Conservation (phyloP, 53 echinoderm and acorn worm genomes). For the Astropecten irregularis region DNA sequence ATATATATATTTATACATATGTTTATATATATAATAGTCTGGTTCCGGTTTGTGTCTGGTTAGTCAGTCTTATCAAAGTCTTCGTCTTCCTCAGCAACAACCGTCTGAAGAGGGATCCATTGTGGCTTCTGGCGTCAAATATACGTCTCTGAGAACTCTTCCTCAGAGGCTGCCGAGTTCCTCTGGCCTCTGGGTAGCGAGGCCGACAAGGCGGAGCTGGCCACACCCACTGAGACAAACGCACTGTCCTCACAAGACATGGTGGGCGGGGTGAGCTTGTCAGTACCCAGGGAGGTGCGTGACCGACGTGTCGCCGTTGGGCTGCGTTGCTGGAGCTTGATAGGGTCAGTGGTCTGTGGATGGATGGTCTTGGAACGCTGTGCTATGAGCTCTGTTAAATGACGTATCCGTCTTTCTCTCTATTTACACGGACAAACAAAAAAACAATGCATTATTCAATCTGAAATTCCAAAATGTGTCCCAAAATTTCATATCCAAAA, state of each 20-base stretch:
- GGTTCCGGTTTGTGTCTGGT: not conserved
- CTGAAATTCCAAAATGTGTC: too few species aligned
- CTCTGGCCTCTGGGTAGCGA: constrained; percentile 58
- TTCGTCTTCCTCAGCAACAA: constrained; percentile 35
- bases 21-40: not conserved
- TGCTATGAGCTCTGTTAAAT: constrained; percentile 76
- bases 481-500: too few species aligned
- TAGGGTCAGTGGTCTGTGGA: not conserved
- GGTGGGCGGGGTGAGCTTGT: constrained; percentile 83
- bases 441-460: not conserved
- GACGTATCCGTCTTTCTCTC: constrained; percentile 87
- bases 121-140: constrained; percentile 74
- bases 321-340: constrained; percentile 23
- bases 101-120: constrained; percentile 42
- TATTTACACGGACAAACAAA: constrained; percentile 13
- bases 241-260: constrained; percentile 97
- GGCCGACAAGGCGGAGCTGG: constrained; percentile 68
- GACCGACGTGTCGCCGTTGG: constrained; percentile 33
- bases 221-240: constrained; percentile 76
- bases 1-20: not conserved
- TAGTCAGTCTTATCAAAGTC: constrained; percentile 28
- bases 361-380: constrained; percentile 70
- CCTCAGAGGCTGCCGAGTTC: constrained; percentile 81
- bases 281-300: constrained; percentile 59
- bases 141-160: constrained; percentile 97